A percentile compares a stretch with the other conserved stretches of the same genome.
Conservation (phyloP, 2,888 invertebrate genomes). For the Melipona bicolor region DNA sequence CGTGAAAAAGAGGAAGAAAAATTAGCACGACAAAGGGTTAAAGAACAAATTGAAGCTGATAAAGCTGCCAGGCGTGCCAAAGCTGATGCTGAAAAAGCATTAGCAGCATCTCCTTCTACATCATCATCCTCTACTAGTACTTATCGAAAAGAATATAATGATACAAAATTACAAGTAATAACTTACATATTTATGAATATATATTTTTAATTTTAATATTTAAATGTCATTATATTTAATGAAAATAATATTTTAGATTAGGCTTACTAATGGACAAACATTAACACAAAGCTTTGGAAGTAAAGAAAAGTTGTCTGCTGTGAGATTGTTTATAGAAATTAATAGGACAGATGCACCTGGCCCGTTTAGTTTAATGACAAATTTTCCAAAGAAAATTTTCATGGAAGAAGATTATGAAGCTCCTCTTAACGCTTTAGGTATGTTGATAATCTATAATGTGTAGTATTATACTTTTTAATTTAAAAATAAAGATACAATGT, state of each 20-base stretch:
- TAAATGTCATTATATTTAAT: not conserved
- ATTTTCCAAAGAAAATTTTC: slow-evolving; percentile 95
- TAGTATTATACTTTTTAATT: not conserved
- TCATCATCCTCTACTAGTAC: slow-evolving; percentile 70
- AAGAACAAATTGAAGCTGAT: slow-evolving; percentile 96
- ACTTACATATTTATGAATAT: slow-evolving; percentile 1
- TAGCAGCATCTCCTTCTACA: slow-evolving; percentile 82
- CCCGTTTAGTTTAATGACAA: slow-evolving; percentile 94
- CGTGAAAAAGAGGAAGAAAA: slow-evolving; percentile 96
- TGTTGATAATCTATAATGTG: not conserved
- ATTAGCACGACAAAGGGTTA: slow-evolving; percentile 92
- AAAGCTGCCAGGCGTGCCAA: slow-evolving; percentile 92
- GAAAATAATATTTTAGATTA: slow-evolving; percentile 85
- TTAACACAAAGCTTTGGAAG: slow-evolving; percentile 92
- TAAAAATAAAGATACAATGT: not conserved
- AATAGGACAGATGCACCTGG: slow-evolving; percentile 90
- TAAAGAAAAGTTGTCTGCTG: slow-evolving; percentile 95
- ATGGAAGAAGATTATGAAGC: slow-evolving; percentile 94
- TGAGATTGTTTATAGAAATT: slow-evolving; percentile 94
- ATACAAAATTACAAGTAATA: slow-evolving; percentile 88
- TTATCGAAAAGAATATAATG: slow-evolving; percentile 87
- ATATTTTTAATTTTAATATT: not conserved
- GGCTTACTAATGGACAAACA: slow-evolving; percentile 90
- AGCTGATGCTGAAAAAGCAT: slow-evolving; percentile 80
- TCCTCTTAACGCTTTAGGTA: slow-evolving; percentile 93